Conservation (phyloP, 1,140 invertebrate genomes). For the Gonioctena quinquepunctata region DNA sequence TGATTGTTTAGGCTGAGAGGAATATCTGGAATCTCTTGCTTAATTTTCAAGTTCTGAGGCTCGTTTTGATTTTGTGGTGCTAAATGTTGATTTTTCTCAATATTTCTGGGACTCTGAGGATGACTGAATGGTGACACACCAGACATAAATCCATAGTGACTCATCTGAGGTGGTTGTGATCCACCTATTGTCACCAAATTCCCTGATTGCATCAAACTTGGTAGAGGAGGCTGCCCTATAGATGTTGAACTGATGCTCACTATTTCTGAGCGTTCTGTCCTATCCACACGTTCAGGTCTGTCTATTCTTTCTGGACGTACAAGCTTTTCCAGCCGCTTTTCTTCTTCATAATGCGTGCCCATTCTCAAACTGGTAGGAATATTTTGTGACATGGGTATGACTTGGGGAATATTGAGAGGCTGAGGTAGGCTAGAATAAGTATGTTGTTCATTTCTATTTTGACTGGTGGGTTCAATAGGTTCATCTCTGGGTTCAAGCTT, state of each 20-base stretch:
- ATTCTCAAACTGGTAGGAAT: slow-evolving; percentile 37
- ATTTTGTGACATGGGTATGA: slow-evolving; percentile 45
- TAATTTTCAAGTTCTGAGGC: slow-evolving; percentile 79
- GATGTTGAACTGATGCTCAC: slow-evolving; percentile 55
- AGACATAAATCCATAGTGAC: slow-evolving; percentile 61
- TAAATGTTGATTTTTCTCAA: slow-evolving; percentile 31
- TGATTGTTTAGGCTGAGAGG: slow-evolving; percentile 14
- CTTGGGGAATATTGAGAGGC: slow-evolving; percentile 56
- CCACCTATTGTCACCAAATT: slow-evolving; percentile 62
- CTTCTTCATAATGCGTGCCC: slow-evolving; percentile 40
- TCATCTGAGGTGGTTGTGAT: slow-evolving; percentile 50
- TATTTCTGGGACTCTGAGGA: slow-evolving; percentile 37
- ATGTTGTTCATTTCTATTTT: slow-evolving; percentile 51
- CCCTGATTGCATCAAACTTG: slow-evolving; percentile 60
- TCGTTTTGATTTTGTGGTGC: slow-evolving; percentile 59
- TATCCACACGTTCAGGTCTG: slow-evolving; percentile 51
- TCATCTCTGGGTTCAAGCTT: slow-evolving; percentile 65
- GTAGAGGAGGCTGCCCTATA: slow-evolving; percentile 60
- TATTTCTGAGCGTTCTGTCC: slow-evolving; percentile 56
- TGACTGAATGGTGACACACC: slow-evolving; percentile 27
- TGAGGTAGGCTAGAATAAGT: slow-evolving; percentile 51
- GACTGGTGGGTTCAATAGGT: slow-evolving; percentile 59
- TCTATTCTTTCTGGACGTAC: slow-evolving; percentile 56
- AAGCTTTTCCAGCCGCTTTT: slow-evolving; percentile 53
- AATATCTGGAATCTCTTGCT: slow-evolving; percentile 69